phyloP scores from a whole-genome alignment of 2,888 invertebrate species.

The Acronicta leporina region DNA sequence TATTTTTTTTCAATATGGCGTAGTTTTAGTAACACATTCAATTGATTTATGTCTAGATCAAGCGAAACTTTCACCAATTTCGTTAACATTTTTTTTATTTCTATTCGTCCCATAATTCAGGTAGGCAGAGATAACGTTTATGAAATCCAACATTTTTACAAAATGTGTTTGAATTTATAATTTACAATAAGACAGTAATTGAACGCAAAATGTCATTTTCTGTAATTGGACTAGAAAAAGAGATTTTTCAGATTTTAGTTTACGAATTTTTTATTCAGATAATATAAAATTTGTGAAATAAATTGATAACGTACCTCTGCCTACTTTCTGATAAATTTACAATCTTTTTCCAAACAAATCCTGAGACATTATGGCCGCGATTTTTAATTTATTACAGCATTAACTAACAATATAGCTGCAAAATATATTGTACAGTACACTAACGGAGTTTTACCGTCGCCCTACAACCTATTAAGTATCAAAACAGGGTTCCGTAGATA shows the following conservation, averaged over 20 bases:
- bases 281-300: neutral
- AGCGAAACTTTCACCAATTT: constrained; percentile 58
- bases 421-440: constrained; percentile 78
- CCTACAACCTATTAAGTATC: constrained; percentile 76
- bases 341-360: constrained; percentile 67
- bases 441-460: constrained; percentile 59
- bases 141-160: constrained; percentile 33
- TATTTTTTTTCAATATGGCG: constrained; percentile 38
- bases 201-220: neutral
- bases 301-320: constrained; percentile 60
- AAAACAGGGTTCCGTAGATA: constrained; percentile 56
- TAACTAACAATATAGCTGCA: constrained; percentile 78
- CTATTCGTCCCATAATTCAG: constrained; percentile 71
- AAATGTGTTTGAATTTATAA: constrained; percentile 24
- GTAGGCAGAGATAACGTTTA: constrained; percentile 63
- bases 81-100: constrained; percentile 72
- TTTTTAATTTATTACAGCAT: constrained; percentile 68
- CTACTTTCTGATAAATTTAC: constrained; percentile 59
- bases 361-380: constrained; percentile 80
- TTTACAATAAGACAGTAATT: neutral
- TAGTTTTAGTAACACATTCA: constrained; percentile 34
- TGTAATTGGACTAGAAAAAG: neutral
- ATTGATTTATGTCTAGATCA: constrained; percentile 15
- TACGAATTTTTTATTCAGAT: neutral
- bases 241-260: neutral